phyloP scores from a whole-genome alignment of 2,888 invertebrate species.

The Lepidocyrtinus sp. region DNA sequence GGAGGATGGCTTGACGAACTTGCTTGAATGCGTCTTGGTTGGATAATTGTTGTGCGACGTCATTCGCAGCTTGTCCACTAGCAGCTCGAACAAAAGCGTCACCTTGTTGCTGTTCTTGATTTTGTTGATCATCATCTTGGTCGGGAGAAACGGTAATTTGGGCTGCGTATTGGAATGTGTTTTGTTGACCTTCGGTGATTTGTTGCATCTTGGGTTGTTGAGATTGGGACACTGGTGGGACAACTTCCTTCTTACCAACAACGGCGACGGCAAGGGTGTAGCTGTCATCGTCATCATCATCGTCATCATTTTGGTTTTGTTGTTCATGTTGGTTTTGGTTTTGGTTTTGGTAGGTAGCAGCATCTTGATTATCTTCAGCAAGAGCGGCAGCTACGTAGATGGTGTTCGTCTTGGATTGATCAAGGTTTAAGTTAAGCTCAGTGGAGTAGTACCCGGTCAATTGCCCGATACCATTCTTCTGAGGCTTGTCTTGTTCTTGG shows the following conservation, averaged over 20 bases:
- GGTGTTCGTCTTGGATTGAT: constrained; percentile 44
- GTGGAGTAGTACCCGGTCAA: constrained; percentile 8
- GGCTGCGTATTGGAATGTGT: constrained; percentile 39
- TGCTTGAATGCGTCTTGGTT: constrained; percentile 16
- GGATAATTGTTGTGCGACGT: constrained; percentile 31
- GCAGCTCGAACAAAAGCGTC: constrained; percentile 33
- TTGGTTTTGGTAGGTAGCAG: too few species aligned
- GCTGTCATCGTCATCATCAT: neutral
- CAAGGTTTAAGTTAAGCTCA: constrained; percentile 31
- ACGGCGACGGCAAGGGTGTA: constrained; percentile 21
- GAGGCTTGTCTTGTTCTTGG: constrained; percentile 36
- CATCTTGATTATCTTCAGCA: too few species aligned
- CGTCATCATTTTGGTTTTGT: neutral
- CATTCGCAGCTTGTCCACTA: constrained; percentile 41
- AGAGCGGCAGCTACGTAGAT: constrained; percentile 28
- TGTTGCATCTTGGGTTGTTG: constrained; percentile 26
- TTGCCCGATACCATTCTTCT: constrained; percentile 11
- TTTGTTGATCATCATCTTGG: neutral
- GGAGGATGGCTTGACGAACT: constrained; percentile 33
- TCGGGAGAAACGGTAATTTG: constrained; percentile 2
- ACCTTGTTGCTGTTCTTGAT: neutral
- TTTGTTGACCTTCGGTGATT: constrained; percentile 39
- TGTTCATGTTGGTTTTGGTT: neutral
- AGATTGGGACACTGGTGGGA: constrained; percentile 29
- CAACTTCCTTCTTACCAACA: constrained; percentile 29